These are phyloP conservation scores for Tetramorium simillimum DNA, from an alignment of 1,140 invertebrate genomes.

Conservation along the genomic window DNA sequence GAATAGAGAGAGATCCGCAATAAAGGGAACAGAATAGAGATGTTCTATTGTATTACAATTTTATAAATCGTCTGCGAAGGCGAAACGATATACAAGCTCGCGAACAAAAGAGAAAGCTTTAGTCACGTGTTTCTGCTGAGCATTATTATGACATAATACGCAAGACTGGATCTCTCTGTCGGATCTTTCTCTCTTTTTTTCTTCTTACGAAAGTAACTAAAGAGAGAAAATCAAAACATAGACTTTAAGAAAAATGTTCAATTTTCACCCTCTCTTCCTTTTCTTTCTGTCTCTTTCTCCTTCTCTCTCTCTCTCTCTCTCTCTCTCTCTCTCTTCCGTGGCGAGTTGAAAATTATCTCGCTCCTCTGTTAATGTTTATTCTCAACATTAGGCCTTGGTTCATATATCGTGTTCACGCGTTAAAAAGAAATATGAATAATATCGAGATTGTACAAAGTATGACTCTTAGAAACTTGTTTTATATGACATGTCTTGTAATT, in stretches of 20 bases:
- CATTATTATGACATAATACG: conserved; percentile 70
- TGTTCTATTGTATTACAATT: conserved; percentile 46
- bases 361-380: conserved; percentile 27
- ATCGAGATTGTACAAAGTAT: conserved; percentile 72
- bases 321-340: neutral
- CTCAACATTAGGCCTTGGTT: conserved; percentile 61
- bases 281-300: neutral
- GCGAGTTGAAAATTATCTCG: conserved; percentile 42
- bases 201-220: conserved; percentile 61
- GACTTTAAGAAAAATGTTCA: conserved; percentile 56
- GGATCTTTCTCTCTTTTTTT: conserved; percentile 61
- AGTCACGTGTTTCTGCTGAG: conserved; percentile 63
- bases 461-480: conserved; percentile 38
- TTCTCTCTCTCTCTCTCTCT: neutral
- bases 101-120: conserved; percentile 62
- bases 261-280: neutral
- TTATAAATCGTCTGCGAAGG: conserved; percentile 52
- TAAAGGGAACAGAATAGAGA: conserved; percentile 18
- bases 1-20: neutral
- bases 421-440: conserved; percentile 43
- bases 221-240: conserved; percentile 58
- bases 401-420: conserved; percentile 24
- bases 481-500: conserved; percentile 58
- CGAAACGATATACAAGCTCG: conserved; percentile 19
- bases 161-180: conserved; percentile 71